A percentile compares a stretch with the other conserved stretches of the same genome.
Conservation (phyloP, 1,140 invertebrate species). For the Nymphalis io region DNA sequence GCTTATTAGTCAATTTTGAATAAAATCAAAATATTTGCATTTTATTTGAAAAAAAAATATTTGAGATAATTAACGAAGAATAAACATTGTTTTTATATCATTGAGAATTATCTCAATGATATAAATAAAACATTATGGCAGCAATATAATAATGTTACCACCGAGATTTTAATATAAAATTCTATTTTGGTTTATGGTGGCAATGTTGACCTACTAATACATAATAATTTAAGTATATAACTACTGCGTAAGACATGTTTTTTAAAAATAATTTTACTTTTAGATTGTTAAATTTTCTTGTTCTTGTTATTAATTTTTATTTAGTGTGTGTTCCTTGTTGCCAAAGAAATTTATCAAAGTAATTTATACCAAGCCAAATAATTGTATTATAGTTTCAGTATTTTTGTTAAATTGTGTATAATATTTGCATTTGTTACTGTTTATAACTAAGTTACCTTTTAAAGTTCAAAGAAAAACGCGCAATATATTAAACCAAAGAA, state of each 20-base stretch:
- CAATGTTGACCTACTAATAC: constrained; percentile 42
- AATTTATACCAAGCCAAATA: constrained; percentile 36
- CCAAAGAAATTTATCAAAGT: constrained; percentile 73
- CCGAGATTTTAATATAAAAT: constrained; percentile 37
- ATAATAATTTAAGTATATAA: constrained; percentile 23
- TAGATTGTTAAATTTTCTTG: constrained; percentile 76
- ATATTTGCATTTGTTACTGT: constrained; percentile 78
- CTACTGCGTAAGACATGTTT: constrained; percentile 54
- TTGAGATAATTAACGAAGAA: not conserved
- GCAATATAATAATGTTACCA: constrained; percentile 34
- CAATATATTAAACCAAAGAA: constrained; percentile 76
- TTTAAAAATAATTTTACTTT: constrained; percentile 53
- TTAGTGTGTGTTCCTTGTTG: constrained; percentile 78
- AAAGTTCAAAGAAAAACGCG: constrained; percentile 72
- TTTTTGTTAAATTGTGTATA: constrained; percentile 70
- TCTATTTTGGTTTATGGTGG: constrained; percentile 39
- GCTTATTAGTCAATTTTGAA: no score
- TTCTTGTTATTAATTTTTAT: constrained; percentile 76
- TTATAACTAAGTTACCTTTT: constrained; percentile 72
- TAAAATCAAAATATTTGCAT: constrained; percentile 8
- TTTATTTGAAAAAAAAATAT: constrained; percentile 6
- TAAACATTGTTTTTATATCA: not conserved
- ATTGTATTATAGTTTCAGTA: constrained; percentile 72
- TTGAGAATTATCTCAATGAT: not conserved
- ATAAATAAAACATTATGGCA: constrained; percentile 10